Evolutionary conservation across 1,140 invertebrate genomes (phyloP).

Genomic region (Augochlora pura): DNA sequence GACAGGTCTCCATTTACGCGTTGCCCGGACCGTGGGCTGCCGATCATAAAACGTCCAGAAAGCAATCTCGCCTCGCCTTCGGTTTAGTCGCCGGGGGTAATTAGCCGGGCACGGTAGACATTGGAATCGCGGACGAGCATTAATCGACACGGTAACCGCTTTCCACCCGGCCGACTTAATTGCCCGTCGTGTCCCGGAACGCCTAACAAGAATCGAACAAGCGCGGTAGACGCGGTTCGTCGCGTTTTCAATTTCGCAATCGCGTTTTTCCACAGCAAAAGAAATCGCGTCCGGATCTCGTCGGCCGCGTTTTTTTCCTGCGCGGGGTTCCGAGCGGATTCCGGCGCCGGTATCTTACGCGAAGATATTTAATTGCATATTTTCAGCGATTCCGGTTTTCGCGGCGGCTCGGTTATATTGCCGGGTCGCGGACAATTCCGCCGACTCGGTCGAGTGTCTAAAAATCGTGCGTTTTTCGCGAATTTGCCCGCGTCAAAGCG

Average conservation of each 20-base stretch:
- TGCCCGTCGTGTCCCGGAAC: background rate
- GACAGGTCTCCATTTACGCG: background rate
- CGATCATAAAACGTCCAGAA: constrained; percentile 10
- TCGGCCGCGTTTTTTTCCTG: no score
- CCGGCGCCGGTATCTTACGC: no score
- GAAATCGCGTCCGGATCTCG: background rate
- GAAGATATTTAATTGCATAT: no score
- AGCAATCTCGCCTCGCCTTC: constrained; percentile 11
- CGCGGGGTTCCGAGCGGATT: no score
- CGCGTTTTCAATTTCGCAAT: background rate
- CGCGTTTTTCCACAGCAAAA: background rate
- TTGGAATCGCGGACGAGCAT: constrained; percentile 5
- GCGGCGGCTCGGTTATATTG: no score
- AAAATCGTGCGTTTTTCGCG: no score
- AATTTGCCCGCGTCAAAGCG: background rate
- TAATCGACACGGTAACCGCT: constrained; percentile 16
- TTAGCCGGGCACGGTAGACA: constrained; percentile 9
- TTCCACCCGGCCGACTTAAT: constrained; percentile 9
- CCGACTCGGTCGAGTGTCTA: no score
- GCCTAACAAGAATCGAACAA: background rate
- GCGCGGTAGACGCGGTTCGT: no score
- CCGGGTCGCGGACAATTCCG: no score
- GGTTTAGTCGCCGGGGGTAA: constrained; percentile 8
- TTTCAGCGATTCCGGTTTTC: no score
- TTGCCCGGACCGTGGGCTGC: no score